Evolutionary conservation across 2,888 invertebrate species (phyloP), one percentile per base, ranked within the genome.

Genomic region (Eupithecia abbreviata): DNA sequence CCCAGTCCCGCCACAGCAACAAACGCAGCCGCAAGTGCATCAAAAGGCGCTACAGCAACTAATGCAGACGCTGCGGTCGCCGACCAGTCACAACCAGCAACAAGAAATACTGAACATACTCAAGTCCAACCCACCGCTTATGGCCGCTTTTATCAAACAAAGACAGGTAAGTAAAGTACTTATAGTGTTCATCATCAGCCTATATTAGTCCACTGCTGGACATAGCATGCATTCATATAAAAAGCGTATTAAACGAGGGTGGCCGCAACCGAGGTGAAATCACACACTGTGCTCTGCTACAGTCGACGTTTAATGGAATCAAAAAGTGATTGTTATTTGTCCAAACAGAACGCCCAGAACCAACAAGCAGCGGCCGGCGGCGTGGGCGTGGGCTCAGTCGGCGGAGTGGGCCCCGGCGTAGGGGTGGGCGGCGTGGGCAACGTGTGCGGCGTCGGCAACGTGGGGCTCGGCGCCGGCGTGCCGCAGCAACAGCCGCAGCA

Each of bases 71-170:
- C 96, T 99, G 73, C 97, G 98, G 85, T 98, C 98, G 84, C 98
- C 99, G 73, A 97, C 97, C 84, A 97, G 98, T 71, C 98, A 97
- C 82, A 98, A 99, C 88, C 99, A 99, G 89, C 99, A 99, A 88
- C 97, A 97, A 86, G 97, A 98, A 91, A 97, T 98, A 82, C 95
- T 99, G 79, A 96, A 97, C 85, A 98, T 99, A 89, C 96, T 99
- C 79, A 98, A 98, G 92, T 97, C 97, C 82, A 98, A 99, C 93
- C 99, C 99, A 65, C 98, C 98, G 85, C 96, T 99, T 71, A 98
- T 99, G 98, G 98, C 98, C 77, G 98, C 98, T 76, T 98, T 98
- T 88, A 97, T 99, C 80, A 98, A 98, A 90, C 98, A 98, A 90
- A 96, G 98, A 90, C 97, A 97, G 93, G 96, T 96, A 81, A 83